These are phyloP conservation scores for Polymixis lichenea DNA, from an alignment of 2,888 invertebrate species.

Conservation along the genomic window DNA sequence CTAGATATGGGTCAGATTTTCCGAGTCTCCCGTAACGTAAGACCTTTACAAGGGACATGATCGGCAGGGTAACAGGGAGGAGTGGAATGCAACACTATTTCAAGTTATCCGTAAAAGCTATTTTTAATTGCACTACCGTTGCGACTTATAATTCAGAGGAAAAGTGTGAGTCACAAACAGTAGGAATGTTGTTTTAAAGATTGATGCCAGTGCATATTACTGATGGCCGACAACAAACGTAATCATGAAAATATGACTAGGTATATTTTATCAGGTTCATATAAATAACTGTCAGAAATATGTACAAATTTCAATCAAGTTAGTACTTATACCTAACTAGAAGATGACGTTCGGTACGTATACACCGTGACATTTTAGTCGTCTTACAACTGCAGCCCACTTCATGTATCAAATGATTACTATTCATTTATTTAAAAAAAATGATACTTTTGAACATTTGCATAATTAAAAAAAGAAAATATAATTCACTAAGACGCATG, in stretches of 20 bases:
- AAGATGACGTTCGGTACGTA: neutral
- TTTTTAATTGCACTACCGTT: neutral
- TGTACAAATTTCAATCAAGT: neutral
- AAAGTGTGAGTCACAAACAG: neutral
- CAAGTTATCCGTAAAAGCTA: constrained; percentile 6
- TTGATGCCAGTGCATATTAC: neutral
- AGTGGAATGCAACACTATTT: constrained; percentile 14
- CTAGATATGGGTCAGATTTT: constrained; percentile 39
- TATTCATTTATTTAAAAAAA: too few relatives aligned
- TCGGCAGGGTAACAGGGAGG: constrained; percentile 26
- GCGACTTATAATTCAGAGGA: neutral
- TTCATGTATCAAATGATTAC: too few relatives aligned
- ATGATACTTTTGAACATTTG: too few relatives aligned
- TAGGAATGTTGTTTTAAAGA: neutral
- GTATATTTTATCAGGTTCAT: neutral
- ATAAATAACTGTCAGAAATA: neutral
- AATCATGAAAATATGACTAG: neutral
- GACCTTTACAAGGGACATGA: constrained; percentile 19
- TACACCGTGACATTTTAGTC: too few relatives aligned
- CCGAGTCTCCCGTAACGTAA: constrained; percentile 22
- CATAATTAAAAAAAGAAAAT: too few relatives aligned
- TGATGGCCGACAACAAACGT: neutral
- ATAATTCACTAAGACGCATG: too few relatives aligned
- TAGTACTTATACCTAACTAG: neutral
- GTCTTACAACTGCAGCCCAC: too few relatives aligned